phyloP scores from a whole-genome alignment of 2,797 vertebrate species.

The Glyptemys insculpta region DNA sequence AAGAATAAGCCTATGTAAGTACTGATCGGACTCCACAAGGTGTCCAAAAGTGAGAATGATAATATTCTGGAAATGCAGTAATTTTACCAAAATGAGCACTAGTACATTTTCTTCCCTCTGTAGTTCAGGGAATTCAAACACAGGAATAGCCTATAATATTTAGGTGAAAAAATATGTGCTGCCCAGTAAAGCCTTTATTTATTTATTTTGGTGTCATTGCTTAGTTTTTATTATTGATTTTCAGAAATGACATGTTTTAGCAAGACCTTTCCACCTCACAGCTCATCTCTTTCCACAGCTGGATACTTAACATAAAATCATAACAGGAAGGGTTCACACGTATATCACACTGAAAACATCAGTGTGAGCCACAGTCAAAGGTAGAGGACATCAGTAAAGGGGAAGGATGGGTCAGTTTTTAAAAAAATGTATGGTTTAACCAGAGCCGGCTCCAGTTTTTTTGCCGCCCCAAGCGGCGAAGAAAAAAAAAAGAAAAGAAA shows the following conservation, averaged over 20 bases:
- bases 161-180: constrained; percentile 33
- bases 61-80: constrained; percentile 50
- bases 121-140: constrained; percentile 31
- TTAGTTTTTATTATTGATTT: constrained; percentile 25
- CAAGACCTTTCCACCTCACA: not conserved
- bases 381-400: constrained; percentile 39
- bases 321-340: constrained; percentile 26
- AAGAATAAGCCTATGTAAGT: constrained; percentile 55
- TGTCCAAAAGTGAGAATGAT: constrained; percentile 42
- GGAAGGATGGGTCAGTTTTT: constrained; percentile 25
- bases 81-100: constrained; percentile 34
- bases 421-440: constrained; percentile 3
- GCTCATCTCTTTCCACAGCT: constrained; percentile 32
- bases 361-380: constrained; percentile 21
- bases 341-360: constrained; percentile 24
- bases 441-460: too few species aligned
- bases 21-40: not conserved
- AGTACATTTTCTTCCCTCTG: constrained; percentile 34
- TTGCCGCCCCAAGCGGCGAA: too few species aligned
- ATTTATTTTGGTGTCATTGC: not conserved
- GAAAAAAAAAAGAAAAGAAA: too few species aligned
- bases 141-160: constrained; percentile 23
- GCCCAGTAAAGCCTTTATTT: constrained; percentile 10
- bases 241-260: constrained; percentile 18
- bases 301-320: constrained; percentile 52